phyloP scores from a whole-genome alignment of 2,888 invertebrate genomes.

The Zygothrica quintamaculata region DNA sequence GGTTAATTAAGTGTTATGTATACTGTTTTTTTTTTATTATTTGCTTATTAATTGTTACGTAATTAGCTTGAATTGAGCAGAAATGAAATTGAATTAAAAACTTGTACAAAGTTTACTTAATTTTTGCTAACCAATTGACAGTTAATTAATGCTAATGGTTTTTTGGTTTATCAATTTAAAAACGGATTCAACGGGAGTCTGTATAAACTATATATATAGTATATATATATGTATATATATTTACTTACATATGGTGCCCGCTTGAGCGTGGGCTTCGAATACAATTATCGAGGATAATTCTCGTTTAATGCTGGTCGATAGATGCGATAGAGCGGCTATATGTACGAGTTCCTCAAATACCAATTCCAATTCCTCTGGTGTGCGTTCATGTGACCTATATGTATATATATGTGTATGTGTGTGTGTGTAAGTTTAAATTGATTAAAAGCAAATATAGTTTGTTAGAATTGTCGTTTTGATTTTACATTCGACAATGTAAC shows the following conservation, averaged over 20 bases:
- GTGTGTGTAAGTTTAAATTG: too few species aligned
- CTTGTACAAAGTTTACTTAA: conserved; percentile 26
- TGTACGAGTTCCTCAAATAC: conserved; percentile 93
- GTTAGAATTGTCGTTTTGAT: conserved; percentile 13
- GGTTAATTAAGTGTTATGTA: background rate
- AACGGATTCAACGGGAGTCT: conserved; percentile 4
- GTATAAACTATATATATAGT: background rate
- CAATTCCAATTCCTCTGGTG: conserved; percentile 91
- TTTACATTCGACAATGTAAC: conserved; percentile 20
- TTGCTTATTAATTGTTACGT: conserved; percentile 31
- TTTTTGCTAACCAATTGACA: conserved; percentile 7
- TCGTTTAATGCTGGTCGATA: conserved; percentile 92
- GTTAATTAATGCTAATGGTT: conserved; percentile 31
- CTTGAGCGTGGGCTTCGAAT: conserved; percentile 91
- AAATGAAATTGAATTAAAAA: conserved; percentile 43
- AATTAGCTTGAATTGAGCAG: conserved; percentile 40
- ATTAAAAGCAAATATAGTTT: conserved; percentile 50
- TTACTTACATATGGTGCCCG: conserved; percentile 91
- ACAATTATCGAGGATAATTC: conserved; percentile 92
- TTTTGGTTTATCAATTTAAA: conserved; percentile 10
- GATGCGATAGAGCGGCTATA: conserved; percentile 91
- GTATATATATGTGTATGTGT: conserved; percentile 1
- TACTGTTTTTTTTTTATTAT: too few species aligned
- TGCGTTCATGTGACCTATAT: conserved; percentile 89
- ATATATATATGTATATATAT: background rate